Evolutionary conservation across 2,113 vertebrate genomes (phyloP).

Genomic region (Cheirogaleus medius): DNA sequence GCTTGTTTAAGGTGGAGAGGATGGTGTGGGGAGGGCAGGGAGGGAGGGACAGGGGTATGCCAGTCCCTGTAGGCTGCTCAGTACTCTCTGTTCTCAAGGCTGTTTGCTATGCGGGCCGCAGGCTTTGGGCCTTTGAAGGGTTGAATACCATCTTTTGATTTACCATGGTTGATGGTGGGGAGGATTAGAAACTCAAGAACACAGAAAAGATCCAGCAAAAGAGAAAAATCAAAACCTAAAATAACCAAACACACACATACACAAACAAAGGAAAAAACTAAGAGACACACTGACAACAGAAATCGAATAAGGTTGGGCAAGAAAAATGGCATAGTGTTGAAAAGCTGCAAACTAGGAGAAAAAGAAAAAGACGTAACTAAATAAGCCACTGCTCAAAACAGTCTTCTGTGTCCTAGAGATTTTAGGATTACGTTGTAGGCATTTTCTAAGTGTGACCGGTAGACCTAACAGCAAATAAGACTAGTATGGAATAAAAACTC

Average conservation of each 20-base stretch:
- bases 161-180: conserved; percentile 89
- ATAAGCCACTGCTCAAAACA: conserved; percentile 86
- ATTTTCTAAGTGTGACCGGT: background rate
- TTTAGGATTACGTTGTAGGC: fast-evolving
- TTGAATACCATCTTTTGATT: conserved; percentile 99
- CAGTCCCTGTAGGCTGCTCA: conserved; percentile 90
- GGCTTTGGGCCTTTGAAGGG: conserved; percentile 99
- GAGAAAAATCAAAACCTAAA: conserved; percentile 64
- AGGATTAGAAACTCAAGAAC: conserved; percentile 82
- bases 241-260: conserved; percentile 61
- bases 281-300: conserved; percentile 70
- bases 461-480: background rate
- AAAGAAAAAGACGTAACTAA: conserved; percentile 68
- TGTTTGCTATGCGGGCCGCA: conserved; percentile 98
- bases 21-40: background rate
- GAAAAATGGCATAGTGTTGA: conserved; percentile 63
- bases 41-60: conserved; percentile 79
- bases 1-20: background rate
- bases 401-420: conserved; percentile 70
- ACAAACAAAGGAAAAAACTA: conserved; percentile 55
- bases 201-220: conserved; percentile 48
- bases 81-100: conserved; percentile 94
- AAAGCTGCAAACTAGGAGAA: conserved; percentile 60
- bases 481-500: background rate
- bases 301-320: conserved; percentile 73